A percentile compares a stretch with the other conserved stretches of the same genome.
Evolutionary conservation across 2,113 vertebrate genomes (phyloP).

Genomic region (Chionodraco myersi): DNA sequence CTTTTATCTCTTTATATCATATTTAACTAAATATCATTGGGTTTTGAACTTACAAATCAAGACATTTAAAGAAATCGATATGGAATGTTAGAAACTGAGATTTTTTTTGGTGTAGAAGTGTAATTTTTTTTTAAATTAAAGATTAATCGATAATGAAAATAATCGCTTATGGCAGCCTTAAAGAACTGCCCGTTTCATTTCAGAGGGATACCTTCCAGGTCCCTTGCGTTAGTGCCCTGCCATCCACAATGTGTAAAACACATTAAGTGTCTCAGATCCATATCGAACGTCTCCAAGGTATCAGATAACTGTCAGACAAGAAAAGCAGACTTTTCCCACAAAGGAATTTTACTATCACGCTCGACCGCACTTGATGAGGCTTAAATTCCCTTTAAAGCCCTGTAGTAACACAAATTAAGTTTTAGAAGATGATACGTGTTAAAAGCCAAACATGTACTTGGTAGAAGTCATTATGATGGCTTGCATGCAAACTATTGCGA

Average conservation of each 20-base stretch:
- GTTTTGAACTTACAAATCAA: too few species aligned
- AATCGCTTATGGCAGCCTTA: too few species aligned
- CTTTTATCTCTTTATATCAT: too few species aligned
- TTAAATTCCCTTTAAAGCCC: slow-evolving; percentile 21
- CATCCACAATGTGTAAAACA: slow-evolving; percentile 50
- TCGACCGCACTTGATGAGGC: slow-evolving; percentile 2
- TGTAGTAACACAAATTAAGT: slow-evolving; percentile 3
- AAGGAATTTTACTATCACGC: slow-evolving; percentile 40
- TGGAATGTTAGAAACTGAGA: too few species aligned
- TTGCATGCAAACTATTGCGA: slow-evolving; percentile 1
- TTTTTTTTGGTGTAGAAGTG: too few species aligned
- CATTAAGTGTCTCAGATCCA: slow-evolving; percentile 48
- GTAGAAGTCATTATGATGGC: slow-evolving; percentile 17
- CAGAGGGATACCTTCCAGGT: background rate
- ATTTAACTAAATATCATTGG: too few species aligned
- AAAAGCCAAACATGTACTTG: slow-evolving; percentile 14
- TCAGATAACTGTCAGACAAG: slow-evolving; percentile 45
- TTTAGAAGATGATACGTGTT: slow-evolving; percentile 7
- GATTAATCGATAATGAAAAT: too few species aligned
- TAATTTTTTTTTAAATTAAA: too few species aligned
- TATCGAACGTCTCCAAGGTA: slow-evolving; percentile 25
- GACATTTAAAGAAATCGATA: too few species aligned
- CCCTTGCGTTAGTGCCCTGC: background rate
- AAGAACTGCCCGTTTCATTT: slow-evolving; percentile 16
- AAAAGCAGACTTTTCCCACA: slow-evolving; percentile 37